Evolutionary conservation across 1,140 invertebrate species (phyloP).

Genomic region (Platorchestia sp.): DNA sequence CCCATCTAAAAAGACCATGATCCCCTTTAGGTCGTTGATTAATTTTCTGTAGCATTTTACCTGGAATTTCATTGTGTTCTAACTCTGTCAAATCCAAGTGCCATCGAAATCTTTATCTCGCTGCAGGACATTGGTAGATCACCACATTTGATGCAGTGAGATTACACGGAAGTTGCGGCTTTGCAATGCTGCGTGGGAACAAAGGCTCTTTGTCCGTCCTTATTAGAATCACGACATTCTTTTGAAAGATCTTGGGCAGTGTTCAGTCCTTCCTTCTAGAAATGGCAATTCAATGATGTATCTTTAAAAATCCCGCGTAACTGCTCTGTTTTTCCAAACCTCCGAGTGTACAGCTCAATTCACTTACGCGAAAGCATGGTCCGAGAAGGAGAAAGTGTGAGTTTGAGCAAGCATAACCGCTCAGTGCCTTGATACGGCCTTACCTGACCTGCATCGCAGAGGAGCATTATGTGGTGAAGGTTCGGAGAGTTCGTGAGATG

Average conservation of each 20-base stretch:
- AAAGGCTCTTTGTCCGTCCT: neutral
- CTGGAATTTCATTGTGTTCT: neutral
- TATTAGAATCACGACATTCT: neutral
- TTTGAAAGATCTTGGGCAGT: conserved; percentile 16
- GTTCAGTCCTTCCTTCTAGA: neutral
- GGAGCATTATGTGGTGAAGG: conserved; percentile 17
- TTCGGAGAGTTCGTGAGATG: conserved; percentile 26
- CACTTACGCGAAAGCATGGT: neutral
- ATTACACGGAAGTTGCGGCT: neutral
- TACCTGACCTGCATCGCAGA: conserved; percentile 10
- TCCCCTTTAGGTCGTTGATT: neutral
- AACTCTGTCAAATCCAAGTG: neutral
- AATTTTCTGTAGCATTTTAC: neutral
- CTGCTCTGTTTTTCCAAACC: neutral
- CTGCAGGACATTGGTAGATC: neutral
- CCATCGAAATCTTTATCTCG: neutral
- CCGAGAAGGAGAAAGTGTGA: neutral
- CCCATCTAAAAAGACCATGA: neutral
- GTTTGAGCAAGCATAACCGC: neutral
- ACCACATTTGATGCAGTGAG: neutral
- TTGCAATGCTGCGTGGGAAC: neutral
- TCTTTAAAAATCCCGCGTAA: neutral
- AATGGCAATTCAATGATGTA: neutral
- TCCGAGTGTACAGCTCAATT: neutral
- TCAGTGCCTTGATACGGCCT: conserved; percentile 19